Evolutionary conservation across 2,797 vertebrate genomes (phyloP), one percentile per base, ranked within the genome.

Genomic region (Gallirallus australis): DNA sequence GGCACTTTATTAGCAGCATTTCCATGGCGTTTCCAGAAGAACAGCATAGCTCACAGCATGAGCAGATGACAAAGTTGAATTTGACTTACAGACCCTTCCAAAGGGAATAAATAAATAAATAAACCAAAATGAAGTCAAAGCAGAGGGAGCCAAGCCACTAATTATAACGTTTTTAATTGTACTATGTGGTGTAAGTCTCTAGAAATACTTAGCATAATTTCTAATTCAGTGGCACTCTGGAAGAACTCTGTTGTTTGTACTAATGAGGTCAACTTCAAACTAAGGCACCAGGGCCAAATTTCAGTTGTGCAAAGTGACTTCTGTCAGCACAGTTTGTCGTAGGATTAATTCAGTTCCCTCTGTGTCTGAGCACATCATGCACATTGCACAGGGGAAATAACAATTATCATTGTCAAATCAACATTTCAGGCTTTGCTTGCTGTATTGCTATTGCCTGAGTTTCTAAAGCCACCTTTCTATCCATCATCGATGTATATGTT

Each of bases 51-150:
- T 94, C 60, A n/a, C 86, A 96, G 86, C 81, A 25, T 82, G 75
- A 92, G 68, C 82, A 93, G 89, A 80, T 80, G 83, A 95, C 68
- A 92, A 71, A 86, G 80, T 3, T 82, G 69, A 90, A 82, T 94
- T 91, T 75, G 72, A 87, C 71, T 96, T 90, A 80, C 78, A 95
- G 78, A 89, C 78, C 65, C 61, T 87, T 92, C 81, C 65, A 89
- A 93, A 94, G 75, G 35, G 12, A 59, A 56, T 53, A 21, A 75
- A 91, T 79, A 48, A 48, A 53, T 53, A 59, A 90, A 89, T 66
- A 91, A 91, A 84, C 61, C 33, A 17, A 82, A 89, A 59, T 23
- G 21, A 92, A 92, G 40, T 69, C 78, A 90, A 88, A 95, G 76
- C 33, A 82, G 66, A 95, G 54, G 31, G 48, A 82, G 68, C 72